Base-by-base conservation (phyloP, 2,797 vertebrate genomes). In the Melanotaenia pygmaea region DNA sequence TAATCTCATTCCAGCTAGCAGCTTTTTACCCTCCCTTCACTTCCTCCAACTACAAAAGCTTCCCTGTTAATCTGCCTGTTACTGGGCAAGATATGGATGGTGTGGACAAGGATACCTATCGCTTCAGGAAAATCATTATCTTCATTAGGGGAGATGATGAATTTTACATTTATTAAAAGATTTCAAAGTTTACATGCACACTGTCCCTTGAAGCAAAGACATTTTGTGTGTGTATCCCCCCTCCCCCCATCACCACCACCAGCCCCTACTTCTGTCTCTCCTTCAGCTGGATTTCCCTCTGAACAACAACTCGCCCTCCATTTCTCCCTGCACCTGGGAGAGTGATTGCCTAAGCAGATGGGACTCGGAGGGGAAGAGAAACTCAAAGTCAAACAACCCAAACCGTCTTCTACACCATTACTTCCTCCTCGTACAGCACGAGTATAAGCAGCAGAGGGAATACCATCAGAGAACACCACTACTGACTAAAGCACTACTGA, bases 271-370 rank as follows among this genome's bases (percentile, higher is more conserved):
- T 82, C 70, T 85, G 57, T 62, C 73, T 77, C 60, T 85, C 72
- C 64, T 68, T 88, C 87, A 85, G 89, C 87, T 87, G 78, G 83
- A 85, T 74, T 84, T 72, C 76, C 79, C 75, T 79, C 70, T 1
- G 50, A 72, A 59, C 61, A 43, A 13, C 50, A 66, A 37, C 51
- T 38, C 37, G 34, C 70, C 59, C 26, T 20, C 50, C 65, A 73
- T 64, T 74, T 88, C 78, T 53, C 81, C 72, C 76, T 91, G 88
- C 91, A 94, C 84, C 84, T 83, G 91, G 90, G 78, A 90, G 75
- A 8, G 34, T 91, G 88, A 93, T 93, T 89, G 90, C 87, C 83
- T 82, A 73, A 93, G 89, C 92, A 93, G 91, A 91, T 93, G 92
- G 88, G 81, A 60, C 84, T 91, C 81, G 8, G 78, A 82, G 75